Evolutionary conservation across 2,888 invertebrate species (phyloP), one percentile per base, ranked within the genome.

Genomic region (Thymelicus sylvestris): DNA sequence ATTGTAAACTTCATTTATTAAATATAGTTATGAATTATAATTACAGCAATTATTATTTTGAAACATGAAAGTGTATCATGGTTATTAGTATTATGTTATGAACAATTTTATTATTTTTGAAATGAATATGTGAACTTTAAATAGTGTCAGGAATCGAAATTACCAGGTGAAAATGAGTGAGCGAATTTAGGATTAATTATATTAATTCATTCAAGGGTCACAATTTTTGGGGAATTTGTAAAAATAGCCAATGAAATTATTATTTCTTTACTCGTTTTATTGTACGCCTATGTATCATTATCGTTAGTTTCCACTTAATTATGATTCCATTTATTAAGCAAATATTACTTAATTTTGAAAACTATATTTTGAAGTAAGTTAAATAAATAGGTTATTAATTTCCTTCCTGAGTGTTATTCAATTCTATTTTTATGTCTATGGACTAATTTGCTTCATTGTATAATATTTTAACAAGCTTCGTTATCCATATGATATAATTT

Each of bases 81-180:
- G 19, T 19, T 55, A 52, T 3, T 52, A 52, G 52, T 55, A 61
- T n/a, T 60, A 47, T 52, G 60, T 65, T 44, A 69, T 63, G 69
- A 72, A 69, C 69, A 72, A 69, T 66, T 72, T 57, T 66, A 65
- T 57, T 66, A 50, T 63, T 19, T 57, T 52, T 62, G 31, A 55
- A 41, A 55, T 47, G 47, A 60, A 44, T 47, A 57, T 41, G 15
- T 52, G 62, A 47, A 59, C 7, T 12, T 57, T 57, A 19, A 55
- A 66, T 69, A 55, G 64, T 48, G 59, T 62, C 19, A 7, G 48
- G 47, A 57, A 57, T 55, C 61, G 68, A 68, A 63, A 64, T 67
- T 52, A 41, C 67, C 67, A 67, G 64, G 69, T 59, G 39, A n/a
- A 31, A 47, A 63, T 64, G 69, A 69, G 48, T 69, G 59, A 64